These are phyloP conservation scores for Dinothrombium tinctorium DNA, from an alignment of 1,140 invertebrate genomes.

Conservation along the genomic window DNA sequence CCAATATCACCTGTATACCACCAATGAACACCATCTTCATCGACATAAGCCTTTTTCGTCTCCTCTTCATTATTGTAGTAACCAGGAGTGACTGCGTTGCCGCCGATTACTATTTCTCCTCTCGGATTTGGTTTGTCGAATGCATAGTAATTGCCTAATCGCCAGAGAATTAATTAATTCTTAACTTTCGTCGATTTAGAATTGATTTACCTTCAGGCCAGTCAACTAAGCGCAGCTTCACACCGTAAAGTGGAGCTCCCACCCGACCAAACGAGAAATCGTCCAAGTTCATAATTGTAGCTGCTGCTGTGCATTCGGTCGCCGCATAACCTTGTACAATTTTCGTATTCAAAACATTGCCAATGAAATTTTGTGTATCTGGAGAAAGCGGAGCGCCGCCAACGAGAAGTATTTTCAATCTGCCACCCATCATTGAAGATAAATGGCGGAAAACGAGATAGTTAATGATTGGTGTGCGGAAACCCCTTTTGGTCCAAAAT, in stretches of 20 bases:
- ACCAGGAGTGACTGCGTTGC: conserved; percentile 68
- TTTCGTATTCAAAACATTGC: conserved; percentile 35
- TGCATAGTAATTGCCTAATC: conserved; percentile 38
- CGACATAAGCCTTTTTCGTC: conserved; percentile 49
- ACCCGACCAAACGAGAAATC: conserved; percentile 10
- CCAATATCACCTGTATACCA: conserved; percentile 91
- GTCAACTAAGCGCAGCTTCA: conserved; percentile 21
- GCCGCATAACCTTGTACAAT: conserved; percentile 39
- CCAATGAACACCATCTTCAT: conserved; percentile 47
- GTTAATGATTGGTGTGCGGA: conserved; percentile 8
- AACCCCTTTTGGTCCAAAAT: conserved; percentile 27
- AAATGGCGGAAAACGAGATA: conserved; percentile 46
- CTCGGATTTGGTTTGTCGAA: conserved; percentile 67
- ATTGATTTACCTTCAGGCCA: conserved; percentile 41
- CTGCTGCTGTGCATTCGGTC: conserved; percentile 60
- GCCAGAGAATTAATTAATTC: not conserved
- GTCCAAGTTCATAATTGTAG: conserved; percentile 15
- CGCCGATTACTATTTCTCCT: conserved; percentile 73
- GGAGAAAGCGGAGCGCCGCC: conserved; percentile 86
- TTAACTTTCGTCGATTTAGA: conserved; percentile 38
- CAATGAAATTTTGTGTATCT: conserved; percentile 83
- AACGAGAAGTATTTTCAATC: conserved; percentile 54
- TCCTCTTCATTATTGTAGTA: conserved; percentile 79
- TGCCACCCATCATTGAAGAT: conserved; percentile 55
- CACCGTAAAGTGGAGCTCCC: conserved; percentile 6